Base-by-base conservation (phyloP, 1,140 invertebrate genomes). In the Eumeta japonica region DNA sequence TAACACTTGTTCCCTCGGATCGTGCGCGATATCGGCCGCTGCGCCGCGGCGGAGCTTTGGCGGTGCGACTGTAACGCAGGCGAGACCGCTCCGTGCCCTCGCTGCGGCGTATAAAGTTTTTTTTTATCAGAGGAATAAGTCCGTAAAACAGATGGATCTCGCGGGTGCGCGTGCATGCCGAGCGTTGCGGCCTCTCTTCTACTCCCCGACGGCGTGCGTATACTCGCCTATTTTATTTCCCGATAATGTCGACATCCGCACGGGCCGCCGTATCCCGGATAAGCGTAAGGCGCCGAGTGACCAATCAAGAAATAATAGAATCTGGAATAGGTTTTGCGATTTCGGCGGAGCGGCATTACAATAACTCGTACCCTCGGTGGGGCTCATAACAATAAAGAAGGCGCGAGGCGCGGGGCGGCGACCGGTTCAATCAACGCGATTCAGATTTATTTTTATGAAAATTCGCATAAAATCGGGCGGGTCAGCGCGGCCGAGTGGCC, bases 371-470 rank as follows among this genome's bases (percentile, higher is more conserved):
- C 68, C 65, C 68, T 70, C 53, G 53, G 52, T 52, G 54, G 55
- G 63, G 56, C 55, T 70, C 68, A 74, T 74, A 74, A 74, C 63
- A 71, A 74, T 74, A 74, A 74, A 74, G 67, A 64, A 70, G 68
- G 64, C 58, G 63, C 52, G 58, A 49, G 46, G 46, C 57, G 47
- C 51, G 45, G 60, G 56, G 58, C 53, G 63, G 61, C 56, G 66
- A 71, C 61, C 65, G 64, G 66, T 71, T 74, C 68, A 74, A 74
- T 71, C 68, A 74, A 60, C 60, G 50, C 50, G 58, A 62, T 50
- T 62, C 68, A 63, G 68, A 73, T 73, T 73, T 73, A 73, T 73
- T 73, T 73, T 73, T 73, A 73, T 73, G 68, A 73, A 73, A 73
- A 73, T 73, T 73, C 66, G 68, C 64, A 71, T 73, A 68, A 70